Conservation (phyloP, 2,888 invertebrate genomes). For the Slavum lentiscoides region DNA sequence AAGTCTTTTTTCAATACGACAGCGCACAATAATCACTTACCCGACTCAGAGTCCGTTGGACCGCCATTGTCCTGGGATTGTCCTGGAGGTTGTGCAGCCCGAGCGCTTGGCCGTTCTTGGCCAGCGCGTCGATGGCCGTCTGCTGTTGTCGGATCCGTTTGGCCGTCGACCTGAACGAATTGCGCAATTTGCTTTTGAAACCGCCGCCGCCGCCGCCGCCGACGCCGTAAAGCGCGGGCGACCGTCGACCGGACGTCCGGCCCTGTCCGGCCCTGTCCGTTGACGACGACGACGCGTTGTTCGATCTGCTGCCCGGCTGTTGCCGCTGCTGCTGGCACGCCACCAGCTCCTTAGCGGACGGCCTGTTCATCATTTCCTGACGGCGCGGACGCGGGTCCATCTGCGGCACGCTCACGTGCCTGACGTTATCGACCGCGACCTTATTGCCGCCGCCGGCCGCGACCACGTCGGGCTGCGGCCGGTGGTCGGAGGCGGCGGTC, state of each 20-base stretch:
- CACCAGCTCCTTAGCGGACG: constrained; percentile 26
- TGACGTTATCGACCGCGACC: neutral
- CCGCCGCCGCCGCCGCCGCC: neutral
- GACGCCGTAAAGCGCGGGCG: neutral
- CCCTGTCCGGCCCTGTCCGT: neutral
- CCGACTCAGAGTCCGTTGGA: neutral
- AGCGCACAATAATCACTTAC: too few species aligned
- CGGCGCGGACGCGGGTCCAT: neutral
- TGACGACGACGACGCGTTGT: neutral
- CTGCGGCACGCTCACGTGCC: constrained; percentile 34
- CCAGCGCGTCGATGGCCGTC: constrained; percentile 33
- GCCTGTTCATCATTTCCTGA: constrained; percentile 22
- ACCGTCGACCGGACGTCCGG: neutral
- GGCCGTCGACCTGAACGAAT: constrained; percentile 39
- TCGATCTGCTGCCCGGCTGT: constrained; percentile 11
- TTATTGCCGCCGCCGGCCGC: neutral
- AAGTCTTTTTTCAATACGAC: too few species aligned
- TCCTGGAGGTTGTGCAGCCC: constrained; percentile 39
- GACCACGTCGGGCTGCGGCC: neutral
- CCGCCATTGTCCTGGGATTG: constrained; percentile 14
- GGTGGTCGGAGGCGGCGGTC: too few species aligned
- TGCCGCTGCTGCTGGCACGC: constrained; percentile 7
- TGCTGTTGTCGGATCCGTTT: constrained; percentile 43
- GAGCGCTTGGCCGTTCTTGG: constrained; percentile 35
- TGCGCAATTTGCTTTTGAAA: constrained; percentile 37